Evolutionary conservation across 2,888 invertebrate genomes (phyloP), one percentile per base, ranked within the genome.

Genomic region (Agonopterix alstromeriana): DNA sequence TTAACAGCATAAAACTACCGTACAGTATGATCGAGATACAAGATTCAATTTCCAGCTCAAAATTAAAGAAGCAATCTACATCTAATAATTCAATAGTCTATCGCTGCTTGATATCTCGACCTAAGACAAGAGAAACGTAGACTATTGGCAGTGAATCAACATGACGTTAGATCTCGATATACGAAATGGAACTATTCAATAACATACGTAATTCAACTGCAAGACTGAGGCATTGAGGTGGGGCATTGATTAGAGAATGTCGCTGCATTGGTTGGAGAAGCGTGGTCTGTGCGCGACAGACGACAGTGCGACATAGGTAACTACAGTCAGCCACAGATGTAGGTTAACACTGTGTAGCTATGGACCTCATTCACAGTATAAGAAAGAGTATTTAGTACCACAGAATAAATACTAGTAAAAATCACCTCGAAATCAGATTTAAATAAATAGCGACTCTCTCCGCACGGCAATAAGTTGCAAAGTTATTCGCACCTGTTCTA

Each of bases 231-330:
- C 38, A 38, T 9, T n/a, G 38, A 38, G 38, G 44, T 36, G 38
- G n/a, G 38, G 44, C 42, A 9, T 47, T 50, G 50, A 50, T 50
- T 50, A 42, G 47, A 46, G 43, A 45, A 47, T 42, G 50, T 45
- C 17, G 40, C 14, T 49, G 11, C 41, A 40, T n/a, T 5, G 45
- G n/a, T 45, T 10, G 14, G 27, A 43, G 42, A 10, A 8, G 43
- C 38, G 9, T 10, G n/a, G n/a, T 4, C 10, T 38, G 38, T 38
- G 27, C 27, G 27, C 27, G 27, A 27, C 27, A 27, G 27, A 7
- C 27, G 27, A 27, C 27, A 27, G 27, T 27, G 27, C 27, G 27
- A 27, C 27, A 27, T 27, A 27, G 27, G 27, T 27, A 27, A 27
- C 27, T 27, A 27, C 27, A 27, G 27, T 27, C 27, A 27, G 27